Conservation (phyloP, 2,113 vertebrate genomes). For the Seriola aureovittata region DNA sequence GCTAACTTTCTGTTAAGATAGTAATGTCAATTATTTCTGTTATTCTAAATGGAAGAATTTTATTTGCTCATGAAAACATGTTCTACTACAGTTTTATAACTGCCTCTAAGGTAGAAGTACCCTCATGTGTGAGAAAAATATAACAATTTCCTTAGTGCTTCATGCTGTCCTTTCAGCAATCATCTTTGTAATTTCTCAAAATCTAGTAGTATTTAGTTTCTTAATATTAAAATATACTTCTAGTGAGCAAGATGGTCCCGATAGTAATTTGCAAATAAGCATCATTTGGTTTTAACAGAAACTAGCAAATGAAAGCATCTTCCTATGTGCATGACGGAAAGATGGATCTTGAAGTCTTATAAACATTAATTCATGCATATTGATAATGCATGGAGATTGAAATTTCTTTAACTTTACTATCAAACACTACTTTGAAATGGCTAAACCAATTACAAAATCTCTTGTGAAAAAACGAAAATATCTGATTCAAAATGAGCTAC, state of each 20-base stretch:
- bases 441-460: too few relatives aligned
- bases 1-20: not conserved
- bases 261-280: not conserved
- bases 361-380: not conserved
- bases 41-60: not conserved
- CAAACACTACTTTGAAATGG: not conserved
- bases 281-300: not conserved
- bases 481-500: not conserved
- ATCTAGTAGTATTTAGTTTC: too few relatives aligned
- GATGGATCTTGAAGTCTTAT: not conserved
- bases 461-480: not conserved
- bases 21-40: not conserved
- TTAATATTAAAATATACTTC: not conserved
- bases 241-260: not conserved
- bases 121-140: not conserved
- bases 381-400: not conserved
- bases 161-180: not conserved
- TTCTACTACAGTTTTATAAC: not conserved
- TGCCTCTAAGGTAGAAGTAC: not conserved
- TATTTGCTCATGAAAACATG: not conserved
- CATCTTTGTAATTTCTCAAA: not conserved
- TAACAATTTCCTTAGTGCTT: not conserved
- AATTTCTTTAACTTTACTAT: not conserved
- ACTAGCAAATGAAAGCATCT: not conserved
- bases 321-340: not conserved